Evolutionary conservation across 2,888 invertebrate genomes (phyloP).

Genomic region (Drosophila nr. perissopoda): DNA sequence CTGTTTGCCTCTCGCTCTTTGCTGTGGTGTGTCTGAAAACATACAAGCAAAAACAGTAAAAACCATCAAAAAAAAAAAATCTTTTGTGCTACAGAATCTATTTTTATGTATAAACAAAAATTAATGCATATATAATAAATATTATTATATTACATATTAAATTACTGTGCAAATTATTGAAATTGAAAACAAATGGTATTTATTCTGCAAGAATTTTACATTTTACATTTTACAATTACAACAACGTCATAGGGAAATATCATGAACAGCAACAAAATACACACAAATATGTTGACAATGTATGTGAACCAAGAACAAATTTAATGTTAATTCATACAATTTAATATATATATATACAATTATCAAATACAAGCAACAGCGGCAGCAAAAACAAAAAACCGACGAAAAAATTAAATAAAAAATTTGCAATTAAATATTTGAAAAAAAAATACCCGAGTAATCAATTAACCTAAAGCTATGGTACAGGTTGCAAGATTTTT

Average conservation of each 20-base stretch:
- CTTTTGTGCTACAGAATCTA: constrained; percentile 58
- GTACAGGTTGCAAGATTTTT: not conserved
- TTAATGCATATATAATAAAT: constrained; percentile 50
- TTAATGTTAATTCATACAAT: constrained; percentile 39
- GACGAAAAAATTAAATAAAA: constrained; percentile 9
- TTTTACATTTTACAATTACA: constrained; percentile 12
- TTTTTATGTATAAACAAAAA: constrained; percentile 61
- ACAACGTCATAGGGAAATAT: constrained; percentile 14
- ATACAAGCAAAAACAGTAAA: constrained; percentile 4
- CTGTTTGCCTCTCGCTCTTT: constrained; percentile 66
- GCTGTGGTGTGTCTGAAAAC: constrained; percentile 52
- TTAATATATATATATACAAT: constrained; percentile 16
- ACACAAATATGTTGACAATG: constrained; percentile 26
- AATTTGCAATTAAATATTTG: constrained; percentile 30
- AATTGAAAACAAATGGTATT: constrained; percentile 25
- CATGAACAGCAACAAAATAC: constrained; percentile 11
- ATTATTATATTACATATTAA: constrained; percentile 46
- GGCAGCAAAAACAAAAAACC: constrained; percentile 10
- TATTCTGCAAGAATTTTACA: constrained; percentile 33
- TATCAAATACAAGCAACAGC: constrained; percentile 27
- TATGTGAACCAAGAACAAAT: constrained; percentile 44
- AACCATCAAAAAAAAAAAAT: constrained; percentile 2
- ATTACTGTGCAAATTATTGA: constrained; percentile 31
- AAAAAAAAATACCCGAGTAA: not conserved
- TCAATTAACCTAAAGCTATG: not conserved